Evolutionary conservation across 2,113 vertebrate species (phyloP).

Genomic region (Melanocharis versteri): DNA sequence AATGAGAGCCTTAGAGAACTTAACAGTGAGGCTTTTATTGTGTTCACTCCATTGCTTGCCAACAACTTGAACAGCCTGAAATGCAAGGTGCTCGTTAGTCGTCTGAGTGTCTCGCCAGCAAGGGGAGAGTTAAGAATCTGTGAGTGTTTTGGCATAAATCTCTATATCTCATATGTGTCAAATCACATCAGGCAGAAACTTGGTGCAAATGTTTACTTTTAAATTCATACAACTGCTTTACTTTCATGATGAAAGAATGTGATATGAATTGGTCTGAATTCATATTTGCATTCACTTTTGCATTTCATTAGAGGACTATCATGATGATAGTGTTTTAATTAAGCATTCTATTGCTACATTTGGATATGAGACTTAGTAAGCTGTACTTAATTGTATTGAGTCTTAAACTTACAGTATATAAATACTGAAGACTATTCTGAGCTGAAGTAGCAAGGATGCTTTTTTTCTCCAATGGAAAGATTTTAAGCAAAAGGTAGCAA

Average conservation of each 20-base stretch:
- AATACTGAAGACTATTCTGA: neutral
- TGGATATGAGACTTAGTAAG: neutral
- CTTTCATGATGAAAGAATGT: neutral
- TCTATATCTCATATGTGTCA: neutral
- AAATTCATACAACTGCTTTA: neutral
- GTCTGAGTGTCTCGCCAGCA: neutral
- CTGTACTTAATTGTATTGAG: neutral
- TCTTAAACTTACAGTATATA: neutral
- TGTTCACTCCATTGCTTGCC: neutral
- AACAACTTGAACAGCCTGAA: neutral
- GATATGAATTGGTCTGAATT: neutral
- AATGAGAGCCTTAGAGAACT: neutral
- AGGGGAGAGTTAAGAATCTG: neutral
- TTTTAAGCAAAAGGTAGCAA: neutral
- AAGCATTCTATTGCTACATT: neutral
- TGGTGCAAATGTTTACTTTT: neutral
- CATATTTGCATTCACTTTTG: neutral
- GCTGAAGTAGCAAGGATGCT: neutral
- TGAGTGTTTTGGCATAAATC: neutral
- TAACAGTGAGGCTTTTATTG: constrained; percentile 36
- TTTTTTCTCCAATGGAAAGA: neutral
- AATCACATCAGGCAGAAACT: neutral
- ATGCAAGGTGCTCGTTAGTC: constrained; percentile 15
- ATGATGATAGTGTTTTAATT: neutral
- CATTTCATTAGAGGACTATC: neutral